These are phyloP conservation scores for Catharus ustulatus DNA, from an alignment of 2,797 vertebrate species.

Conservation along the genomic window DNA sequence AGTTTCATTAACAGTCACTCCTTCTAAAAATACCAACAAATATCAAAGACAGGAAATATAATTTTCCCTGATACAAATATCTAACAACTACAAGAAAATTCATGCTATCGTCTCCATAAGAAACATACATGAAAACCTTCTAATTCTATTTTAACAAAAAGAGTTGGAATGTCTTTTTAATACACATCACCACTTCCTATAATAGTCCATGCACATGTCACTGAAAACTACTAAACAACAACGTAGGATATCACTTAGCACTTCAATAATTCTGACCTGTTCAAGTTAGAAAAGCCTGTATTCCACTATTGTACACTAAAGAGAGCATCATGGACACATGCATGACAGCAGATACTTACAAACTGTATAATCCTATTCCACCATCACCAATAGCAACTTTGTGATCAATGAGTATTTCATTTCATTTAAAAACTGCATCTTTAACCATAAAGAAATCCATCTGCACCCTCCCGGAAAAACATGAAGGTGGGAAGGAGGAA, in stretches of 20 bases:
- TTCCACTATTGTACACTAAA: not conserved
- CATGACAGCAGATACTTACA: not conserved
- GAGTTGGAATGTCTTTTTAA: not conserved
- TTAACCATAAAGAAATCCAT: not conserved
- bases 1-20: not conserved
- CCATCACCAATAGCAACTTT: not conserved
- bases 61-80: not conserved
- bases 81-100: not conserved
- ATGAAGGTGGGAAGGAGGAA: fast-evolving
- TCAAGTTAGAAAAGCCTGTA: not conserved
- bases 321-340: not conserved
- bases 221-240: not conserved
- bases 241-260: not conserved
- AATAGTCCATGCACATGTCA: not conserved
- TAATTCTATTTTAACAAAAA: not conserved
- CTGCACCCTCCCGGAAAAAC: not conserved
- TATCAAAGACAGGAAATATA: not conserved
- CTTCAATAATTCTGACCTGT: not conserved
- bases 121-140: not conserved
- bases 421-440: not conserved
- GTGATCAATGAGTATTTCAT: not conserved
- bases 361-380: not conserved
- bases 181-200: not conserved
- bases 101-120: not conserved
- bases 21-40: not conserved